Evolutionary conservation across 1,140 invertebrate genomes (phyloP).

Genomic region (Drosophila athabasca): DNA sequence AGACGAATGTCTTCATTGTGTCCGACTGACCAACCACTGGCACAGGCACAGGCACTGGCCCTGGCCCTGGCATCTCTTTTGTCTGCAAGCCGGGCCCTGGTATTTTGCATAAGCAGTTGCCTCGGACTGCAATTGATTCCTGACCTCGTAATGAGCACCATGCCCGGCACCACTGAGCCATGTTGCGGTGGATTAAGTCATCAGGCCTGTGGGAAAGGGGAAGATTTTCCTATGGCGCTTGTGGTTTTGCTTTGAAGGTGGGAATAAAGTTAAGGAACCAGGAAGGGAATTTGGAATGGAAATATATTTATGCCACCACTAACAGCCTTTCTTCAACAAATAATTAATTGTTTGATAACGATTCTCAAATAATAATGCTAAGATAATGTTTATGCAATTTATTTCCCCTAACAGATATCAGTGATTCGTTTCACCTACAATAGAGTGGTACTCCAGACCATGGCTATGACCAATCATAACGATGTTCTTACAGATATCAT

Average conservation of each 20-base stretch:
- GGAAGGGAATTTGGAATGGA: conserved; percentile 7
- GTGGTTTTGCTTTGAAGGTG: conserved; percentile 36
- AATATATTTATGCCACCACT: not conserved
- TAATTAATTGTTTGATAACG: no score
- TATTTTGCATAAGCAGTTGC: conserved; percentile 54
- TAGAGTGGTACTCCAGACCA: no score
- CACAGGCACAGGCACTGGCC: not conserved
- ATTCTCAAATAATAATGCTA: no score
- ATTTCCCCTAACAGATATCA: no score
- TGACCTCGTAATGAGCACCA: conserved; percentile 52
- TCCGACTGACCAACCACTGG: conserved; percentile 13
- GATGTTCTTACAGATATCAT: no score
- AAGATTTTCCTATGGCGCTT: conserved; percentile 19
- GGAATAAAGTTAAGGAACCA: conserved; percentile 13
- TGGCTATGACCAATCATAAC: no score
- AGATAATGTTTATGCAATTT: no score
- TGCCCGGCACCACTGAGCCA: conserved; percentile 42
- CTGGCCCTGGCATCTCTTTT: conserved; percentile 12
- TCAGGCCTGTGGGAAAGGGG: conserved; percentile 19
- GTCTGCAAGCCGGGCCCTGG: not conserved
- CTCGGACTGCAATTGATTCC: conserved; percentile 47
- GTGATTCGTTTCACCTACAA: no score
- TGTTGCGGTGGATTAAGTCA: conserved; percentile 54
- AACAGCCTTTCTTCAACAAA: no score
- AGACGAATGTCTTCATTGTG: conserved; percentile 55